Evolutionary conservation across 2,113 vertebrate genomes (phyloP), one percentile per base, ranked within the genome.

Genomic region (Reinhardtius hippoglossoides): DNA sequence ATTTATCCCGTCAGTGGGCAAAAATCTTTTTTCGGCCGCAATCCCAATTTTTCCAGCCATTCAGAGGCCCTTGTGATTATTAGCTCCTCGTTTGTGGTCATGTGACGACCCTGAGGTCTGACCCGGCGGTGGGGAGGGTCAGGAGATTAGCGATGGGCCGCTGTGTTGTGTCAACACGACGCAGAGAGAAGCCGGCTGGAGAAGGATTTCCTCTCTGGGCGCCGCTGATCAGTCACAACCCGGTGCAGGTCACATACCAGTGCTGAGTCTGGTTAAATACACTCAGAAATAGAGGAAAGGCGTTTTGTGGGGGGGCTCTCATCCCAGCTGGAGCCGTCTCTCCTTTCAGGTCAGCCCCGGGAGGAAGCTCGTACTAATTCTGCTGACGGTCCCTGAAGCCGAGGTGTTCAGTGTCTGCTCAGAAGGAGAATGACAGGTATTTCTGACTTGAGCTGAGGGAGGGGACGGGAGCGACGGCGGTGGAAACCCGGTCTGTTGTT

Each of bases 91-190:
- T 81, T 59, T 77, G 58, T 20, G 67, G 76, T 90, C 89, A 92
- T 86, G 80, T 85, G 90, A 84, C 27, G 75, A 82, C 83, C 81
- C 80, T 64, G 2, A 79, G 61, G 67, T 63, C 61, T 76, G 89
- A 88, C 87, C 80, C 50, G 1, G 46, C 14, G 16, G 61, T 60
- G 44, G 46, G 81, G 65, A 60, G 72, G 87, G 78, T 92, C 88
- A 82, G 64, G 75, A 77, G 90, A 89, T 92, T 89, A 93, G 89
- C 58, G 76, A 73, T 35, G 20, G 74, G 55, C 37, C 27, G 4
- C 67, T 80, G 85, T 92, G 87, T 90, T 92, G 80, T 92, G 90
- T 91, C 91, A 93, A 91, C 91, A 92, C 44, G 73, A 68, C 26
- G 62, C 6, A 76, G 70, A 72, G 63, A 59, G 70, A 24, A 55